Percentiles rank a stretch among this genome's conserved stretches.
phyloP scores from a whole-genome alignment of 2,797 vertebrate genomes.

The Podarcis lilfordi region DNA sequence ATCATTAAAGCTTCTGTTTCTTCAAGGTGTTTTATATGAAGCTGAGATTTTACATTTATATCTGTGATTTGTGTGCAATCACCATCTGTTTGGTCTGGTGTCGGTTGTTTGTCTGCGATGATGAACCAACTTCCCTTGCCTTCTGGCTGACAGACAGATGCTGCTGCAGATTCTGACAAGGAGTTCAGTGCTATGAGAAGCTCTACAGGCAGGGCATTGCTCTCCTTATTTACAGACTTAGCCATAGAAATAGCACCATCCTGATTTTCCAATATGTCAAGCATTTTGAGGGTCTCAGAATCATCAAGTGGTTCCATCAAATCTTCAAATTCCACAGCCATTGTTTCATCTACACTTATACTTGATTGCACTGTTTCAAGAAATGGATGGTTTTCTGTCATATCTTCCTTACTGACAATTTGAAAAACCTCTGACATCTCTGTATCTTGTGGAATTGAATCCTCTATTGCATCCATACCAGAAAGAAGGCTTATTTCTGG shows the following conservation, averaged over 20 bases:
- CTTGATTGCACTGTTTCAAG: slow-evolving; percentile 45
- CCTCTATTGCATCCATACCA: slow-evolving; percentile 30
- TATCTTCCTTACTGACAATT: slow-evolving; percentile 29
- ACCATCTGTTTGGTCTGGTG: slow-evolving; percentile 49
- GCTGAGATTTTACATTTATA: slow-evolving; percentile 37
- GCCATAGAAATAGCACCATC: background rate
- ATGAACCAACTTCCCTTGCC: slow-evolving; percentile 6
- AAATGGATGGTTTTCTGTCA: slow-evolving; percentile 41
- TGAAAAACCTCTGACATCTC: slow-evolving; percentile 39
- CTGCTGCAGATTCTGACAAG: slow-evolving; percentile 52
- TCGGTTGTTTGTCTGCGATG: background rate
- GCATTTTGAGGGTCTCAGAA: slow-evolving; percentile 39
- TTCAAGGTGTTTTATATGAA: slow-evolving; percentile 36
- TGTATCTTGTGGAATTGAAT: slow-evolving; percentile 20
- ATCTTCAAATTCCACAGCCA: slow-evolving; percentile 43
- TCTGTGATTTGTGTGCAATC: slow-evolving; percentile 61
- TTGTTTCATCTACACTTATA: slow-evolving; percentile 24
- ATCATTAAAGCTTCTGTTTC: slow-evolving; percentile 38
- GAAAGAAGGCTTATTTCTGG: slow-evolving; percentile 59
- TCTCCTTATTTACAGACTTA: slow-evolving; percentile 43
- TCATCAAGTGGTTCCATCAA: slow-evolving; percentile 41
- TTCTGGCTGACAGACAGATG: slow-evolving; percentile 18
- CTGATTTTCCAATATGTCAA: slow-evolving; percentile 20
- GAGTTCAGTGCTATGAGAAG: slow-evolving; percentile 51
- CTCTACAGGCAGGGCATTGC: slow-evolving; percentile 46